phyloP scores from a whole-genome alignment of 2,113 vertebrate genomes.

The Halichoeres trimaculatus region DNA sequence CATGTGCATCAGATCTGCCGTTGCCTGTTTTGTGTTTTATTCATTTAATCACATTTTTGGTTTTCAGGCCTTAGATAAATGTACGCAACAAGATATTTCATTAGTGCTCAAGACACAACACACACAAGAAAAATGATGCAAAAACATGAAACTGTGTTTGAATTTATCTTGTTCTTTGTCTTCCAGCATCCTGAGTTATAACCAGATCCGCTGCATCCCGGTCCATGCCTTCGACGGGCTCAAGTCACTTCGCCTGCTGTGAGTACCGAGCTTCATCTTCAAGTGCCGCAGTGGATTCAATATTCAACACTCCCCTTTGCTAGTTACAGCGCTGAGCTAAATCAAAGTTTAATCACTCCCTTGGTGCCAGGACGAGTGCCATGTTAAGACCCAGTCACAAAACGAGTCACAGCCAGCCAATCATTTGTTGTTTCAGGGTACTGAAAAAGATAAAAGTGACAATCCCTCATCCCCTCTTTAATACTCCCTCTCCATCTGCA shows the following conservation, averaged over 20 bases:
- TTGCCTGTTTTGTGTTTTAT: too few species aligned
- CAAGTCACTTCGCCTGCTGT: constrained; percentile 93
- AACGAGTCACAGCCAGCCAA: constrained; percentile 41
- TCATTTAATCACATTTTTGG: too few species aligned
- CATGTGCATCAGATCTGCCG: too few species aligned
- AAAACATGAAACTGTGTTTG: neutral
- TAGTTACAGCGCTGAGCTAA: constrained; percentile 51
- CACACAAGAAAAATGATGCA: neutral
- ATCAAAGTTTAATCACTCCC: constrained; percentile 68
- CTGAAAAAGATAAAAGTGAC: constrained; percentile 60
- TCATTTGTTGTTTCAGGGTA: constrained; percentile 58
- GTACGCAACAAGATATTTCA: too few species aligned
- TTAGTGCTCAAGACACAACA: too few species aligned
- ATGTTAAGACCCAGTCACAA: constrained; percentile 41
- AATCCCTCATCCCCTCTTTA: constrained; percentile 60
- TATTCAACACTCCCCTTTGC: constrained; percentile 49
- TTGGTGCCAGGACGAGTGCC: constrained; percentile 40
- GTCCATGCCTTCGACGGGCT: constrained; percentile 92
- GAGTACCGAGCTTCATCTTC: constrained; percentile 79
- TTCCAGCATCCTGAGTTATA: constrained; percentile 95
- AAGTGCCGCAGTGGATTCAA: constrained; percentile 57
- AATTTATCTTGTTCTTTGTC: constrained; percentile 30
- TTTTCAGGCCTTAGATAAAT: too few species aligned
- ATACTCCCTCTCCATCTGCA: constrained; percentile 43
- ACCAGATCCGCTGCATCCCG: constrained; percentile 93